A percentile compares a stretch with the other conserved stretches of the same genome.
Evolutionary conservation across 2,113 vertebrate genomes (phyloP).

Genomic region (Nanorana parkeri): DNA sequence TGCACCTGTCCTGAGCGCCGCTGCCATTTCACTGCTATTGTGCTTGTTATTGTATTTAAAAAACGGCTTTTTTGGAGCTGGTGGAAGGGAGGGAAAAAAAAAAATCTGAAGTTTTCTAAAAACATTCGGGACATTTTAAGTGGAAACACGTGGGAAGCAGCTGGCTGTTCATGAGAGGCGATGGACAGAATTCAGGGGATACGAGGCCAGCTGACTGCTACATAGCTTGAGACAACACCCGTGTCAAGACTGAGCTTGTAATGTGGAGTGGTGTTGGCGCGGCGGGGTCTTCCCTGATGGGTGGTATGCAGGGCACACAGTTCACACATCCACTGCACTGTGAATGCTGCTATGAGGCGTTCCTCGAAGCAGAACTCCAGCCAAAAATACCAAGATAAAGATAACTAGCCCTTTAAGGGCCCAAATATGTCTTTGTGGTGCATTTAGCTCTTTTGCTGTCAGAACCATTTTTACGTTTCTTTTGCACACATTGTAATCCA

Average conservation of each 20-base stretch:
- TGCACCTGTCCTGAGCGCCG: slow-evolving; percentile 1
- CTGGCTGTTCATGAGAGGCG: not conserved
- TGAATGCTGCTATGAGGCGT: too few relatives aligned
- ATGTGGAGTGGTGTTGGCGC: not conserved
- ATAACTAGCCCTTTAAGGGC: too few relatives aligned
- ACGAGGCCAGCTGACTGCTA: slow-evolving; percentile 30
- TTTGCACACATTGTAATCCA: too few relatives aligned
- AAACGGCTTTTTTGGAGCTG: not conserved
- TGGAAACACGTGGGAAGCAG: slow-evolving; percentile 42
- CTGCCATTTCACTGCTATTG: not conserved
- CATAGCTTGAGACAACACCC: not conserved
- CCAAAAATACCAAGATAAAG: too few relatives aligned
- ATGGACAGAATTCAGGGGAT: not conserved
- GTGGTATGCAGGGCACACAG: not conserved
- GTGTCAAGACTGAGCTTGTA: not conserved
- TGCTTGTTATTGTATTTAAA: not conserved
- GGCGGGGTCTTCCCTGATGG: not conserved
- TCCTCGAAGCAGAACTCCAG: too few relatives aligned
- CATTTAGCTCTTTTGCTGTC: too few relatives aligned
- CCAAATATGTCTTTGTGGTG: too few relatives aligned
- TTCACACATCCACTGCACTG: too few relatives aligned
- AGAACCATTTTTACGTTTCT: too few relatives aligned
- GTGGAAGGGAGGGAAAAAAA: not conserved
- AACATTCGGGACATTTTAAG: slow-evolving; percentile 33
- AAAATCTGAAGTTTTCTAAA: not conserved